Evolutionary conservation across 2,113 vertebrate species (phyloP), one percentile per base, ranked within the genome.

Genomic region (Machaerirhynchus nigripectus): DNA sequence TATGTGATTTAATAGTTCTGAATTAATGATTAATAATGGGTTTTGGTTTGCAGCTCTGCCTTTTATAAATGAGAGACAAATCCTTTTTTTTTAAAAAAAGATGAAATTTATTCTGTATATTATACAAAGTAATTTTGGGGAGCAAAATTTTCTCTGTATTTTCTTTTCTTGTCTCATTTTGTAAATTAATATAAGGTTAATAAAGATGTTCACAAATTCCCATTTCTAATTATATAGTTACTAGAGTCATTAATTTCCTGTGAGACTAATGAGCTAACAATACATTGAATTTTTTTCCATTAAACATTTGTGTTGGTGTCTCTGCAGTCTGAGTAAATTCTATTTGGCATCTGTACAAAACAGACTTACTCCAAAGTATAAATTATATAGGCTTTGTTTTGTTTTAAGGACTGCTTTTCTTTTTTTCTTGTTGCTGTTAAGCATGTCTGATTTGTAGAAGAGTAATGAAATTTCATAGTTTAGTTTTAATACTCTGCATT

Each of bases 191-290:
- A 93, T 75, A 91, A 98, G 82, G 65, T 97, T 98, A 98, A 97
- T 96, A 97, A 97, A 97, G 84, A 96, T 93, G 56, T 93, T 96
- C 89, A 95, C 85, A 93, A 97, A 97, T 95, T 97, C 96, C 95
- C 97, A 96, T 82, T 98, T 97, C 96, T 97, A 98, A 98, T 98
- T 98, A 97, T 96, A 97, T 96, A 93, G 88, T 96, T 98, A 97
- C 96, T 75, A 89, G 76, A 93, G 61, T 64, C 28, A 89, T 81
- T 97, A 92, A 98, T 98, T 98, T 97, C 97, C 96, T 97, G 50
- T 59, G 95, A 95, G 97, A 87, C n/a, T 59, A 89, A 37, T 59
- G 93, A 95, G 83, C 61, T 93, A 97, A 95, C 89, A 95, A 90
- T 77, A 85, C 67, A 70, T 30, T 93, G 75, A 87, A 12, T 50